Base-by-base conservation (phyloP, 2,888 invertebrate genomes). In the Eupithecia dodoneata region DNA sequence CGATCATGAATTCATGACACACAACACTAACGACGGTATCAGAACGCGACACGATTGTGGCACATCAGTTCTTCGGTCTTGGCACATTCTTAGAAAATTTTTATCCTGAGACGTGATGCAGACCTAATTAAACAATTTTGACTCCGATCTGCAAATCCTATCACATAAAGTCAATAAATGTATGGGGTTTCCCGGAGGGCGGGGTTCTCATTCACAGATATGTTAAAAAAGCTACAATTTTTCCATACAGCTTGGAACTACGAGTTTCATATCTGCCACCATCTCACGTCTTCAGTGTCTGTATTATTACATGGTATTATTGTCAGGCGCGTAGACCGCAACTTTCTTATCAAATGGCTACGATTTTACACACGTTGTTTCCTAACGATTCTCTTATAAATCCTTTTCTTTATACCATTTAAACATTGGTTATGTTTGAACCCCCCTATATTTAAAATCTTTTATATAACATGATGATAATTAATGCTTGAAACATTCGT, bases 291-390 rank as follows among this genome's bases (percentile, higher is more conserved):
- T 30, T 30, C 12, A 63, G 78, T 76, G 79, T 75, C 78, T 80
- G 79, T 79, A 80, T 79, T 71, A 82, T 80, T 82, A 82, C 74
- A 74, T 79, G 79, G 73, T 73, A 77, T 73, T 78, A 75, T 73
- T 78, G 72, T 75, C 75, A 63, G 72, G 76, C 30, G 30, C 30
- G 30, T 30, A 30, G 30, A 1, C 76, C 78, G 74, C 76, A 73
- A 71, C n/a, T 72, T 41, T 74, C 75, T 73, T 73, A 72, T 75
- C 70, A 73, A 78, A 78, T 73, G 71, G 47, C 47, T 73, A 78
- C 55, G 12, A 78, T 78, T 75, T 41, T 18, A 18, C 42, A 42
- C 66, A 66, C 66, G 30, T 73, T 63, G 55, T 15, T 63, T 45
- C 13, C 42, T 41, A 47, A 45, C 7, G 41, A 59, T 72, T 63